Percentiles rank a stretch among this genome's conserved stretches.
Conservation (phyloP, 2,113 vertebrate species). For the Sardina pilchardus region DNA sequence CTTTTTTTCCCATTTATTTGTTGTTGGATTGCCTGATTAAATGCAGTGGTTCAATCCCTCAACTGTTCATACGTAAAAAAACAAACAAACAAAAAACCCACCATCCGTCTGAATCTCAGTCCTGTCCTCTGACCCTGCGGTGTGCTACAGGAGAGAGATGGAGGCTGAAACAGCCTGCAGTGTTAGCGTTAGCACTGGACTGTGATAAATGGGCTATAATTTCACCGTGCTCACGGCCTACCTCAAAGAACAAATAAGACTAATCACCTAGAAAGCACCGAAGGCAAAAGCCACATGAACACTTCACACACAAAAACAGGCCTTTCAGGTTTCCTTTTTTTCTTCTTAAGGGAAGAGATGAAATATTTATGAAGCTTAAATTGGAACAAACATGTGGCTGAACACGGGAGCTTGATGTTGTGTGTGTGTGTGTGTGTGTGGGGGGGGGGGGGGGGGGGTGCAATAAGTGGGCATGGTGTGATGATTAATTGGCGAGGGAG, state of each 20-base stretch:
- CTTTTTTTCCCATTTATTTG: not conserved
- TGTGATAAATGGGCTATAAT: not conserved
- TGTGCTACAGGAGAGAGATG: not conserved
- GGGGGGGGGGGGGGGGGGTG: slow-evolving; percentile 16
- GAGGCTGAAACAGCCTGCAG: not conserved
- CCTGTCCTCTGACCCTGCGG: not conserved
- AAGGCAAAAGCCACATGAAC: not conserved
- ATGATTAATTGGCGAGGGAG: slow-evolving; percentile 41
- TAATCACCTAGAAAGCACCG: not conserved
- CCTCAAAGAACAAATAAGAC: not conserved
- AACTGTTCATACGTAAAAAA: no score
- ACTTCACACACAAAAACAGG: not conserved
- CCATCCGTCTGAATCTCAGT: not conserved
- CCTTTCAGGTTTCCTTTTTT: not conserved
- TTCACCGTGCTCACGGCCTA: not conserved
- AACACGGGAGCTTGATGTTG: not conserved
- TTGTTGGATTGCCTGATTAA: not conserved
- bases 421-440: no score
- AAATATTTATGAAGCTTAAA: slow-evolving; percentile 46
- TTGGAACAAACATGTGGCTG: slow-evolving; percentile 28
- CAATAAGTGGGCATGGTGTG: slow-evolving; percentile 18
- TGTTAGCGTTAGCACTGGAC: not conserved
- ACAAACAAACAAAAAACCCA: no score
- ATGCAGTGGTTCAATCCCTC: not conserved
- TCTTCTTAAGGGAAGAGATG: not conserved